Evolutionary conservation across 2,113 vertebrate species (phyloP).

Genomic region (Nerophis lumbriciformis): DNA sequence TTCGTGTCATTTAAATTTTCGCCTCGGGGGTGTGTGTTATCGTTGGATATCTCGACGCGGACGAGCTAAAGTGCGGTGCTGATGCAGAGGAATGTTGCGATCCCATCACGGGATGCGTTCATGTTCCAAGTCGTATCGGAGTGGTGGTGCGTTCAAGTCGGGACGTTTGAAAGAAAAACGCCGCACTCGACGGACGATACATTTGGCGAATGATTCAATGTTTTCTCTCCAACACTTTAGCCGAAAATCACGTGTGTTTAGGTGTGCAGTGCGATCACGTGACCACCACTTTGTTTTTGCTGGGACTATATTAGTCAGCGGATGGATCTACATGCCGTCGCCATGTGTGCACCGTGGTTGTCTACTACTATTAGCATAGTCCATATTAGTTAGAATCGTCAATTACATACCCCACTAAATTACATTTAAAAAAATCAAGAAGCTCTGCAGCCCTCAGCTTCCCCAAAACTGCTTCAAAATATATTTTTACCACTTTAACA

Average conservation of each 20-base stretch:
- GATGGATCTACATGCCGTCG: conserved; percentile 32
- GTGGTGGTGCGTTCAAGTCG: conserved; percentile 11
- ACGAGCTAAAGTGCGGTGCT: conserved; percentile 24
- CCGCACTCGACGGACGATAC: neutral
- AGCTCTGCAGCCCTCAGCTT: too few relatives aligned
- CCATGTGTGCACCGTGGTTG: conserved; percentile 15
- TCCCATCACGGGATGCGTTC: conserved; percentile 32
- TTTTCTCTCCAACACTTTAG: neutral
- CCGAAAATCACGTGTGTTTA: neutral
- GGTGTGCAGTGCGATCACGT: conserved; percentile 6
- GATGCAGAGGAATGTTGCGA: conserved; percentile 44
- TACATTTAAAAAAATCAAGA: too few relatives aligned
- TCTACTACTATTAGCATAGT: neutral
- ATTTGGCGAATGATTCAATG: neutral
- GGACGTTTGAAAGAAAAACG: neutral
- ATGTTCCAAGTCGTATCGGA: conserved; percentile 31
- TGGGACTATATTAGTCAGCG: conserved; percentile 20
- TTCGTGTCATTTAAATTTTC: neutral
- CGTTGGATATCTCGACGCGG: neutral
- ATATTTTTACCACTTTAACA: too few relatives aligned
- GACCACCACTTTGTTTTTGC: conserved; percentile 26
- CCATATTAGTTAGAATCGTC: too few relatives aligned
- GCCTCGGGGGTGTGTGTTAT: neutral
- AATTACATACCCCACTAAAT: too few relatives aligned
- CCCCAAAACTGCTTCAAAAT: too few relatives aligned